Conservation (phyloP, 2,113 vertebrate species). For the Lates calcarifer region DNA sequence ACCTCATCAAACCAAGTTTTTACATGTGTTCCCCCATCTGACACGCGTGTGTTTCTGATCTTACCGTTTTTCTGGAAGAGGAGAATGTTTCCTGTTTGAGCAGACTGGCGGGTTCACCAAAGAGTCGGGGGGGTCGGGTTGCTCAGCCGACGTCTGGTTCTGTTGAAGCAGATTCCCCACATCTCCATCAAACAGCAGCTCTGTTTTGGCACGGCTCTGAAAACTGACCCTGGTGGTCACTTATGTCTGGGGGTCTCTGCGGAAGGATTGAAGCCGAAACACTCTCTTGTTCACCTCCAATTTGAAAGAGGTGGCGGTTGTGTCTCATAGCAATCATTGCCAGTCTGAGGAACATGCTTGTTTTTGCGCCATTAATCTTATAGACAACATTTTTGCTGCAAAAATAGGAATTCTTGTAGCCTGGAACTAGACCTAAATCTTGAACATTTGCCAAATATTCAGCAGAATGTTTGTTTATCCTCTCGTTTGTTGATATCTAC, state of each 20-base stretch:
- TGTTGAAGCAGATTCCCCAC: slow-evolving; percentile 80
- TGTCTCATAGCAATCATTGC: not conserved
- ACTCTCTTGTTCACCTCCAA: not conserved
- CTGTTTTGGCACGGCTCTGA: slow-evolving; percentile 77
- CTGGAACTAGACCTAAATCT: not conserved
- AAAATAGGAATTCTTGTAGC: not conserved
- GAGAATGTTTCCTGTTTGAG: slow-evolving; percentile 78
- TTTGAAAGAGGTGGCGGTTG: slow-evolving; percentile 16
- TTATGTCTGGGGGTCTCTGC: slow-evolving; percentile 55
- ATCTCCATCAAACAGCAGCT: slow-evolving; percentile 78
- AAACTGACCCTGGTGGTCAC: slow-evolving; percentile 75
- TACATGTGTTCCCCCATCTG: slow-evolving; percentile 68
- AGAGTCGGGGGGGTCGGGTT: slow-evolving; percentile 77
- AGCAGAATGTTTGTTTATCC: slow-evolving; percentile 17
- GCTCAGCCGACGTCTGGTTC: slow-evolving; percentile 78
- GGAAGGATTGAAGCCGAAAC: slow-evolving; percentile 38
- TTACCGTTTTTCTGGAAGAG: slow-evolving; percentile 62
- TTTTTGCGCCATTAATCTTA: not conserved
- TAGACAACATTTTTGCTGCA: not conserved
- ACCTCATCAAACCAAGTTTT: slow-evolving; percentile 69
- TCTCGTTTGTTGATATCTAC: slow-evolving; percentile 14
- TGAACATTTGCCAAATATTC: not conserved
- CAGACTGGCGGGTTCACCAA: slow-evolving; percentile 77
- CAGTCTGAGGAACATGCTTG: not conserved
- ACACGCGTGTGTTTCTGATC: slow-evolving; percentile 78